Evolutionary conservation across 2,888 invertebrate genomes (phyloP).

Genomic region (Aethes cnicana): DNA sequence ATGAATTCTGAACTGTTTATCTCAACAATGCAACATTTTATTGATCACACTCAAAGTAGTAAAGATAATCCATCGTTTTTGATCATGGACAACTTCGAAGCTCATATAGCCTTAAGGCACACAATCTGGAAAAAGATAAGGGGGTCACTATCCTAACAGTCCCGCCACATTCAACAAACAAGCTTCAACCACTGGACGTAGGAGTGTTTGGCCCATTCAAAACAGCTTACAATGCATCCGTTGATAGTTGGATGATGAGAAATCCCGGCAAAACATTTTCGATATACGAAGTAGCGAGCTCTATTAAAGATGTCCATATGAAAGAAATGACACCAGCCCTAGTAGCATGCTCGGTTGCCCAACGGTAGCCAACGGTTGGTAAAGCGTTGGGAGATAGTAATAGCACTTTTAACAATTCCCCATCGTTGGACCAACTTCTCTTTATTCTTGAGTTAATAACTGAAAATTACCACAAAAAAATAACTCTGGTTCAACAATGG

Average conservation of each 20-base stretch:
- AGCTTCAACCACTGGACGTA: slow-evolving; percentile 28
- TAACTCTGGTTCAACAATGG: no score
- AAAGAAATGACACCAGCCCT: slow-evolving; percentile 46
- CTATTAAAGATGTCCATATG: slow-evolving; percentile 46
- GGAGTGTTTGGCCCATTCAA: slow-evolving; percentile 42
- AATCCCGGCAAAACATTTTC: slow-evolving; percentile 55
- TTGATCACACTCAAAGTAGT: slow-evolving; percentile 33
- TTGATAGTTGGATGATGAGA: slow-evolving; percentile 48
- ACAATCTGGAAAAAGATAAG: slow-evolving; percentile 7
- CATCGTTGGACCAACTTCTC: no score
- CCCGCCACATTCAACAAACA: slow-evolving; percentile 1
- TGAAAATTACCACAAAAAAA: no score
- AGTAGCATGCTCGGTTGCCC: no score
- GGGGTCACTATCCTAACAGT: slow-evolving; percentile 4
- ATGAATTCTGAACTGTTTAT: slow-evolving; percentile 50
- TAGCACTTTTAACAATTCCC: no score
- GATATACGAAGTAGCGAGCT: slow-evolving; percentile 56
- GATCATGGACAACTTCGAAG: neutral
- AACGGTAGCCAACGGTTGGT: no score
- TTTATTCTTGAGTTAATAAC: no score
- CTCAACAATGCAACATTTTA: slow-evolving; percentile 50
- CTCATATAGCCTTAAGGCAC: neutral
- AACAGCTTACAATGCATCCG: slow-evolving; percentile 36
- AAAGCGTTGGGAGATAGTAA: no score
- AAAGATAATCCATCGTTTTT: neutral